phyloP scores from a whole-genome alignment of 2,888 invertebrate genomes.

The Sesamia inferens region DNA sequence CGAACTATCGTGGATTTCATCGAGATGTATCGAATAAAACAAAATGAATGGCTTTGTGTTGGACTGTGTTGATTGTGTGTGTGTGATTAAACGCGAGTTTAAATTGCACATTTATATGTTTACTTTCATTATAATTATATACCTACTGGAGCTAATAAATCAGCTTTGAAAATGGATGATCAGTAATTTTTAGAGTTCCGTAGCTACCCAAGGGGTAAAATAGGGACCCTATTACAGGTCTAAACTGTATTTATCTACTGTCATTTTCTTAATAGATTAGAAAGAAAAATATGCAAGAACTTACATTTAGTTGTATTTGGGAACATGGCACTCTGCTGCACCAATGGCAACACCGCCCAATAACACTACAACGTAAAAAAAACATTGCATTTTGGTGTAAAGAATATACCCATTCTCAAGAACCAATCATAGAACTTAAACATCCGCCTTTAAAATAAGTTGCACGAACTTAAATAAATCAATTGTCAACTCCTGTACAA shows the following conservation, averaged over 20 bases:
- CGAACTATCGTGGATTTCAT: conserved; percentile 50
- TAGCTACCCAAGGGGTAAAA: too few relatives aligned
- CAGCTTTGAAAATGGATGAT: not conserved
- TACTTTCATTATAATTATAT: not conserved
- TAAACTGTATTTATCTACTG: too few relatives aligned
- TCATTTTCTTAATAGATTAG: too few relatives aligned
- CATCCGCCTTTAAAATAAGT: conserved; percentile 1
- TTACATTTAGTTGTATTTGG: too few relatives aligned
- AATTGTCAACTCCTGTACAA: conserved; percentile 34
- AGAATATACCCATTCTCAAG: not conserved
- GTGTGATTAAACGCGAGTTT: conserved; percentile 29
- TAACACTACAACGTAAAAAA: not conserved
- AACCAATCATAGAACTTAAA: conserved; percentile 10
- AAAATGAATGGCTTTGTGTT: conserved; percentile 37
- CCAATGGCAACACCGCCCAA: not conserved
- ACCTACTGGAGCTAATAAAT: not conserved
- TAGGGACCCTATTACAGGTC: too few relatives aligned
- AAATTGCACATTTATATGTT: not conserved
- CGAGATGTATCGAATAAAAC: conserved; percentile 44
- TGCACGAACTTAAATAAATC: conserved; percentile 29
- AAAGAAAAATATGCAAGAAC: too few relatives aligned
- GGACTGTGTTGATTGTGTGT: conserved; percentile 19
- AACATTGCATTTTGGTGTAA: not conserved
- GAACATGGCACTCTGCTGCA: too few relatives aligned
- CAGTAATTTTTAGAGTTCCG: not conserved